phyloP scores from a whole-genome alignment of 2,797 vertebrate species.

The Caiman crocodilus region DNA sequence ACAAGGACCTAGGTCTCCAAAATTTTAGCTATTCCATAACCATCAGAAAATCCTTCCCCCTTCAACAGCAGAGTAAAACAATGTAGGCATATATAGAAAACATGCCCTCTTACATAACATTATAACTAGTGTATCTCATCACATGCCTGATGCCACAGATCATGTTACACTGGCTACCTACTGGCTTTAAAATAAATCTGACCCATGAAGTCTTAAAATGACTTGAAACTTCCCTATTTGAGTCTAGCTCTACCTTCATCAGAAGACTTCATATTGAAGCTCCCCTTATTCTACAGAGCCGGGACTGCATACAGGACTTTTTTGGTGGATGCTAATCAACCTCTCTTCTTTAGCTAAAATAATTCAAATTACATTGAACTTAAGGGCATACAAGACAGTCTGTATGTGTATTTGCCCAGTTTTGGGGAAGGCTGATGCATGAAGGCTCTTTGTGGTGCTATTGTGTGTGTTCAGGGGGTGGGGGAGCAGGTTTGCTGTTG shows the following conservation, averaged over 20 bases:
- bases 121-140: not conserved
- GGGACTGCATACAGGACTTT: not conserved
- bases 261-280: not conserved
- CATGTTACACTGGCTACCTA: not conserved
- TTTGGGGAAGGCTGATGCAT: not conserved
- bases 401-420: not conserved
- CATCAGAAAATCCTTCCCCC: not conserved
- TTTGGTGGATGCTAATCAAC: not conserved
- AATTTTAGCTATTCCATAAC: not conserved
- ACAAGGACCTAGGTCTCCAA: not conserved
- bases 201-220: not conserved
- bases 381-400: not conserved
- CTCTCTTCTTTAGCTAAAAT: not conserved
- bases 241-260: not conserved
- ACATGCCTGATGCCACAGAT: not conserved
- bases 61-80: not conserved
- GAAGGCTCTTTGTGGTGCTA: not conserved
- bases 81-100: no score
- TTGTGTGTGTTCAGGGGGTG: not conserved
- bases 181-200: not conserved
- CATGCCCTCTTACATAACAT: not conserved
- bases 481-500: not conserved
- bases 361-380: not conserved
- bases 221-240: not conserved
- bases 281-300: not conserved